Evolutionary conservation across 2,797 vertebrate species (phyloP).

Genomic region (Dipus sagitta): DNA sequence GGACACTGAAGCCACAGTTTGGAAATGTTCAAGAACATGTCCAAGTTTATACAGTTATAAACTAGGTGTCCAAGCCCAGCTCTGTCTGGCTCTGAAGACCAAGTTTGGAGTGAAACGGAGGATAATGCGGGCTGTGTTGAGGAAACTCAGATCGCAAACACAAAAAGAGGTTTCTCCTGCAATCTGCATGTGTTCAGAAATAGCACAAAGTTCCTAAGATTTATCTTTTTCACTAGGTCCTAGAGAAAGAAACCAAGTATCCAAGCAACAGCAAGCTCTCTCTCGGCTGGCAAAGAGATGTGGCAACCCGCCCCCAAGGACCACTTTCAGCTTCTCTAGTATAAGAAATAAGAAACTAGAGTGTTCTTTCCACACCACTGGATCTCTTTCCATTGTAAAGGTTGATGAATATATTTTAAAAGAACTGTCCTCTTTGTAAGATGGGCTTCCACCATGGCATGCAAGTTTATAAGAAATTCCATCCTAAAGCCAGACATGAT

Average conservation of each 20-base stretch:
- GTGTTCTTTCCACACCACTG: neutral
- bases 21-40: neutral
- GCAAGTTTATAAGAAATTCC: neutral
- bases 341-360: neutral
- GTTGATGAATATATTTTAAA: neutral
- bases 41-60: neutral
- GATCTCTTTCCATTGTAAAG: neutral
- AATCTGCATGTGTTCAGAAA: neutral
- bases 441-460: neutral
- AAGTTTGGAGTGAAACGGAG: neutral
- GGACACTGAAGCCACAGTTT: neutral
- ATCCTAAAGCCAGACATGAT: no score
- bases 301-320: neutral
- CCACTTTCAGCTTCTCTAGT: neutral
- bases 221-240: neutral
- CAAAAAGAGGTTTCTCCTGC: neutral
- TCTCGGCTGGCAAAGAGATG: neutral
- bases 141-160: neutral
- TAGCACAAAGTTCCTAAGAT: neutral
- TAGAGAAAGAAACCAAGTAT: neutral
- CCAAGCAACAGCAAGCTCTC: neutral
- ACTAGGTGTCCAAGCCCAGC: neutral
- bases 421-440: constrained; percentile 20
- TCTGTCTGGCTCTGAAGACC: neutral
- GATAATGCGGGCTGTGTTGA: neutral